These are phyloP conservation scores for Nycticryphes semicollaris DNA, from an alignment of 2,113 vertebrate genomes.

Conservation along the genomic window DNA sequence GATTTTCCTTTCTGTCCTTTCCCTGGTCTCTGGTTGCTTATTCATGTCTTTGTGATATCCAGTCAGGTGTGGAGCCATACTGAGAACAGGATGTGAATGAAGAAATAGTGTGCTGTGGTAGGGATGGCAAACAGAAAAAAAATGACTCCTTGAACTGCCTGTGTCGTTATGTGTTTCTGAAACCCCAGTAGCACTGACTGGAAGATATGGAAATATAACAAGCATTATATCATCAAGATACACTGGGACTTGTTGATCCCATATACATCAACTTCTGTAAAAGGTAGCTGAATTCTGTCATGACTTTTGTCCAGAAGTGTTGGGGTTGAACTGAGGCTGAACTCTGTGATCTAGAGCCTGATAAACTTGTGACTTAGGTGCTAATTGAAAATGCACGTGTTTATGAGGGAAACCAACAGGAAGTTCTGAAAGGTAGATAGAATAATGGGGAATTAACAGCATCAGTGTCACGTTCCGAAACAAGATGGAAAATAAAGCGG, in stretches of 20 bases:
- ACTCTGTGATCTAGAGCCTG: background rate
- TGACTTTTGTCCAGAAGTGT: background rate
- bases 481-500: background rate
- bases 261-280: background rate
- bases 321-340: background rate
- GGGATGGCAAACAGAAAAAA: background rate
- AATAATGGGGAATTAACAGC: background rate
- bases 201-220: background rate
- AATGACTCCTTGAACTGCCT: background rate
- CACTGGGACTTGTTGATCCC: fast-evolving
- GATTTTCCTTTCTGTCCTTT: background rate
- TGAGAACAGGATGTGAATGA: background rate
- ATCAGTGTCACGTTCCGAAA: background rate
- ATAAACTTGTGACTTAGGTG: background rate
- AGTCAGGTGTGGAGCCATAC: fast-evolving
- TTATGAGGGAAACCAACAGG: background rate
- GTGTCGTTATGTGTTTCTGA: background rate
- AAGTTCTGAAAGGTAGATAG: background rate
- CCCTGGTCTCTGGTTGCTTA: background rate
- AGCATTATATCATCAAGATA: background rate
- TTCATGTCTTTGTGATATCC: background rate
- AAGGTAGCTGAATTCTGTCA: background rate
- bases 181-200: background rate
- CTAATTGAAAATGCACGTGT: conserved; percentile 4
- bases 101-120: fast-evolving